phyloP scores from a whole-genome alignment of 2,888 invertebrate genomes.

The Lepidocyrtoides sp. region DNA sequence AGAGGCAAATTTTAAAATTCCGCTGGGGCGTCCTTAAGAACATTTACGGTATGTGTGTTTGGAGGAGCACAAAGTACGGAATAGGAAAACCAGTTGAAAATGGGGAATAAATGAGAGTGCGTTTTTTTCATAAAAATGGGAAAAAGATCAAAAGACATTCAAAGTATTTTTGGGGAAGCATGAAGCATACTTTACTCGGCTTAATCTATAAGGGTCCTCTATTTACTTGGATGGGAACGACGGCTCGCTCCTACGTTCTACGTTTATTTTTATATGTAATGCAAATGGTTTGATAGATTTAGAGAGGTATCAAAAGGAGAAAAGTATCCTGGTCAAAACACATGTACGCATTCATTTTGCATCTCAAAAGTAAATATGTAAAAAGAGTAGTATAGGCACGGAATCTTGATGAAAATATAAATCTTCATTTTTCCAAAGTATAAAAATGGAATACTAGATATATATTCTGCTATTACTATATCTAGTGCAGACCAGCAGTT shows the following conservation, averaged over 20 bases:
- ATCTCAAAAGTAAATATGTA: constrained; percentile 73
- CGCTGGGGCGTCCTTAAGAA: no score
- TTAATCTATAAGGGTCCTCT: constrained; percentile 60
- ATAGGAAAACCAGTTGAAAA: constrained; percentile 63
- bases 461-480: no score
- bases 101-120: constrained; percentile 84
- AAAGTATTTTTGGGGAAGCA: constrained; percentile 71
- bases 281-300: neutral
- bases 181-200: constrained; percentile 55
- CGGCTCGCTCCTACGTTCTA: neutral
- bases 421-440: no score
- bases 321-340: neutral
- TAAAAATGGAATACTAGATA: no score
- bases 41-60: constrained; percentile 29
- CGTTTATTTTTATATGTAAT: neutral
- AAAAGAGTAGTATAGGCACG: constrained; percentile 4
- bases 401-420: neutral
- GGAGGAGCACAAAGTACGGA: neutral
- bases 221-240: constrained; percentile 13
- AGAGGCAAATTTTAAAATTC: no score
- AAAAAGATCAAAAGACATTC: constrained; percentile 85
- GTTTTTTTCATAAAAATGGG: constrained; percentile 84
- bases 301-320: neutral
- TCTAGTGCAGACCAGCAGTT: neutral
- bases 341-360: constrained; percentile 65